phyloP scores from a whole-genome alignment of 2,113 vertebrate genomes.

The zebrafish (Danio rerio) region DNA sequence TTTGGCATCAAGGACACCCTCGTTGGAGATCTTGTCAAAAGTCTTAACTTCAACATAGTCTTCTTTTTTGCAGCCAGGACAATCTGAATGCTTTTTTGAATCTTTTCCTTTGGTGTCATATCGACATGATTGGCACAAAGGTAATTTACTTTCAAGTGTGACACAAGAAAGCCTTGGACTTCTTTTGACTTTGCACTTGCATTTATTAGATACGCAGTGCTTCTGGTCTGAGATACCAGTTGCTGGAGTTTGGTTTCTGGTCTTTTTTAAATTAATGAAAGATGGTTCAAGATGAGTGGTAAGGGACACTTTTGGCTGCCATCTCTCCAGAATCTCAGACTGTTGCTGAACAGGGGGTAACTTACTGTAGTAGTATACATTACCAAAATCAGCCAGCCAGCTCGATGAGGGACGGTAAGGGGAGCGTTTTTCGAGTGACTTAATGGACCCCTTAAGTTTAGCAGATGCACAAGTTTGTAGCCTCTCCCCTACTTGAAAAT shows the following conservation, averaged over 20 bases:
- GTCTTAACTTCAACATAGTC: constrained; percentile 62
- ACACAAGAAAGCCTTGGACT: not conserved
- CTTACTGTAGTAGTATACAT: constrained; percentile 58
- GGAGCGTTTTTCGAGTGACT: constrained; percentile 68
- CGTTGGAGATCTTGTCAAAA: constrained; percentile 54
- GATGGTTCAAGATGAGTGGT: constrained; percentile 10
- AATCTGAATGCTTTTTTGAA: not conserved
- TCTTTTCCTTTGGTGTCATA: not conserved
- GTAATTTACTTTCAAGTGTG: no score
- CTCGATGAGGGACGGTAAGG: constrained; percentile 70
- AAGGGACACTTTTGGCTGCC: constrained; percentile 50
- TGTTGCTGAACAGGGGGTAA: constrained; percentile 61
- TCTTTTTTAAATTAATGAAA: constrained; percentile 48
- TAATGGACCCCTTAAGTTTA: constrained; percentile 58
- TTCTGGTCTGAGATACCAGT: constrained; percentile 64
- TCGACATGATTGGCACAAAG: not conserved
- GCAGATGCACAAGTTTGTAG: constrained; percentile 1
- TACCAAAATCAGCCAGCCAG: constrained; percentile 72
- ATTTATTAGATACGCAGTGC: constrained; percentile 38
- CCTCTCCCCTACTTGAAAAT: not conserved
- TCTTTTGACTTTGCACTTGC: not conserved
- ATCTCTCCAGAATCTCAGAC: constrained; percentile 10
- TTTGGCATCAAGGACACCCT: constrained; percentile 41
- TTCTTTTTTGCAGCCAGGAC: not conserved
- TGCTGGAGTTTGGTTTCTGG: constrained; percentile 58